Evolutionary conservation across 1,140 invertebrate genomes (phyloP).

Genomic region (Orius insidiosus): DNA sequence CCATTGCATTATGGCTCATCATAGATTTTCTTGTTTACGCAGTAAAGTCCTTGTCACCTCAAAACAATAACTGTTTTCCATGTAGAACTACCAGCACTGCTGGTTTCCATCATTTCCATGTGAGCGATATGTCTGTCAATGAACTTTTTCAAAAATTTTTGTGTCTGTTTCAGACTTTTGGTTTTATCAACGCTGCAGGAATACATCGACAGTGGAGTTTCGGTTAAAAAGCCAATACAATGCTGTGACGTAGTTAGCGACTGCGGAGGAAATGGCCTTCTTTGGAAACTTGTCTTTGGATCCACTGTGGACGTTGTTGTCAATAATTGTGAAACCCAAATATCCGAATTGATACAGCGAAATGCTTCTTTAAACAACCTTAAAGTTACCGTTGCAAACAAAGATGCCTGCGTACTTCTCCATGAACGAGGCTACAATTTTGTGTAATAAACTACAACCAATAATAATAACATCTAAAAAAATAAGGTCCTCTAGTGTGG

Average conservation of each 20-base stretch:
- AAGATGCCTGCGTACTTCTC: slow-evolving; percentile 12
- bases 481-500: too few species aligned
- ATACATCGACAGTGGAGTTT: slow-evolving; percentile 7
- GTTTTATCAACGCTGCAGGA: slow-evolving; percentile 1
- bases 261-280: slow-evolving; percentile 2
- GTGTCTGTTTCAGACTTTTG: slow-evolving; percentile 5
- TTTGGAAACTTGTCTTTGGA: slow-evolving; percentile 12
- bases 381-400: not conserved
- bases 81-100: too few species aligned
- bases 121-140: too few species aligned
- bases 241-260: slow-evolving; percentile 11
- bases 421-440: slow-evolving; percentile 15
- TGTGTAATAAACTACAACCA: slow-evolving; percentile 8
- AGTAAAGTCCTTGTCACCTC: too few species aligned
- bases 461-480: too few species aligned
- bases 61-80: too few species aligned
- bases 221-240: slow-evolving; percentile 3
- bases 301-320: slow-evolving; percentile 12
- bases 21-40: too few species aligned
- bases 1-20: too few species aligned
- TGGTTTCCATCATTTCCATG: too few species aligned
- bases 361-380: slow-evolving; percentile 7
- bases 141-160: too few species aligned
- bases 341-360: slow-evolving; percentile 4
- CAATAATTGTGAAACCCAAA: not conserved